Conservation (phyloP, 2,797 vertebrate genomes). For the Acanthis flammea region DNA sequence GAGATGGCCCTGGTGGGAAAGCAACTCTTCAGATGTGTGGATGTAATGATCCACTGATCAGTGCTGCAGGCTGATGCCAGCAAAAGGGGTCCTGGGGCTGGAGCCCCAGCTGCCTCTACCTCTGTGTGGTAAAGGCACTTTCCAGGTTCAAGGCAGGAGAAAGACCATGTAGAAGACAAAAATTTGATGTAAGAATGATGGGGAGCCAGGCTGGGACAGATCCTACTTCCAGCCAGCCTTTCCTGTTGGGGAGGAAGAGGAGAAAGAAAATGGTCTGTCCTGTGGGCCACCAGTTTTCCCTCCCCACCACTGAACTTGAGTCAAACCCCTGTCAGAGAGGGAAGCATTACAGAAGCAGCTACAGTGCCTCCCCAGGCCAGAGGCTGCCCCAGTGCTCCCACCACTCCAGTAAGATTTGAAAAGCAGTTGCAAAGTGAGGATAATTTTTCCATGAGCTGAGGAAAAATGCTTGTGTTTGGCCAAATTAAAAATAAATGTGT, state of each 20-base stretch:
- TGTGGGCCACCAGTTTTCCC: neutral
- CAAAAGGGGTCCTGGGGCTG: neutral
- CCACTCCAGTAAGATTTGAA: neutral
- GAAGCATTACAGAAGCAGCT: neutral
- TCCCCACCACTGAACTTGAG: neutral
- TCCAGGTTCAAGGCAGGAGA: neutral
- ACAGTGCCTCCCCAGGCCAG: neutral
- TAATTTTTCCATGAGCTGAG: neutral
- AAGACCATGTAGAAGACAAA: neutral
- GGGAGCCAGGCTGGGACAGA: neutral
- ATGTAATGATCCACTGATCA: neutral
- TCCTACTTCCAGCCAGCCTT: neutral
- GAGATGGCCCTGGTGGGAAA: neutral
- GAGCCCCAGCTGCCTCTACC: neutral
- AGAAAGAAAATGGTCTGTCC: neutral
- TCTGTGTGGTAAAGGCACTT: neutral
- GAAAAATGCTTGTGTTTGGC: neutral
- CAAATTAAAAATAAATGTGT: constrained; percentile 8
- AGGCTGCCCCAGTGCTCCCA: neutral
- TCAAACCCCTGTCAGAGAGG: neutral
- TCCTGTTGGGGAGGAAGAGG: neutral
- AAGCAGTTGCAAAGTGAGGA: neutral
- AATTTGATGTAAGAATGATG: neutral
- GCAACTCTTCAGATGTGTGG: neutral
- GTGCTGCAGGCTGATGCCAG: neutral